A percentile compares a stretch with the other conserved stretches of the same genome.
These are phyloP conservation scores for Sebastes hubbsi DNA, from an alignment of 2,797 vertebrate species.

Conservation along the genomic window DNA sequence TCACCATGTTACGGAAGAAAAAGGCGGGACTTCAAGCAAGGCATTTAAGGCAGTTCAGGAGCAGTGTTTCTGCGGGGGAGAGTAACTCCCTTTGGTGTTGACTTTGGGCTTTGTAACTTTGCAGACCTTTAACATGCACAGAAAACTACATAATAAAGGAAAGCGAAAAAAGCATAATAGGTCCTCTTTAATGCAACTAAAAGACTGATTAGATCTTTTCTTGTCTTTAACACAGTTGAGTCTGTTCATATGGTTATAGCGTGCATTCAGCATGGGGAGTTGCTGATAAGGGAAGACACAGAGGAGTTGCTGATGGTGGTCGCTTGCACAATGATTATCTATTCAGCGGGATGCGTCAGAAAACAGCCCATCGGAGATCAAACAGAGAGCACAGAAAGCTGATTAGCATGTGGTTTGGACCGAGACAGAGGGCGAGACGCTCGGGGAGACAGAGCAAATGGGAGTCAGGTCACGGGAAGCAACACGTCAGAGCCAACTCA, in stretches of 20 bases:
- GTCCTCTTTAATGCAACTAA: not conserved
- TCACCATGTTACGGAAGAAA: no score
- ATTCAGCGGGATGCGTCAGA: constrained; percentile 49
- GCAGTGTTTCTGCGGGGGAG: no score
- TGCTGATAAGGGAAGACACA: constrained; percentile 15
- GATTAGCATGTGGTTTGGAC: constrained; percentile 68
- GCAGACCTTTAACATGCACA: no score
- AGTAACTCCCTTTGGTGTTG: no score
- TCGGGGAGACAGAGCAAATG: constrained; percentile 63
- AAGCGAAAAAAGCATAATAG: no score
- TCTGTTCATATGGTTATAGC: constrained; percentile 1
- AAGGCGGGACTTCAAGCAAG: no score
- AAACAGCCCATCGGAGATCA: constrained; percentile 63
- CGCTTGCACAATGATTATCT: constrained; percentile 62
- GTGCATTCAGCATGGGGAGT: not conserved
- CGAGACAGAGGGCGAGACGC: constrained; percentile 60
- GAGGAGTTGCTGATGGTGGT: constrained; percentile 47
- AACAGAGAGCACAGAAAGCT: constrained; percentile 60
- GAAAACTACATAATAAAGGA: no score
- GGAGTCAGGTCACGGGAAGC: constrained; percentile 73
- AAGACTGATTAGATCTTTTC: not conserved
- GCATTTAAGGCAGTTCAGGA: no score
- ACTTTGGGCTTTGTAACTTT: no score
- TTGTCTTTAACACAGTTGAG: constrained; percentile 5
- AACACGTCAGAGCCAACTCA: constrained; percentile 68